Evolutionary conservation across 2,113 vertebrate species (phyloP).

Genomic region (Hiodon alosoides): DNA sequence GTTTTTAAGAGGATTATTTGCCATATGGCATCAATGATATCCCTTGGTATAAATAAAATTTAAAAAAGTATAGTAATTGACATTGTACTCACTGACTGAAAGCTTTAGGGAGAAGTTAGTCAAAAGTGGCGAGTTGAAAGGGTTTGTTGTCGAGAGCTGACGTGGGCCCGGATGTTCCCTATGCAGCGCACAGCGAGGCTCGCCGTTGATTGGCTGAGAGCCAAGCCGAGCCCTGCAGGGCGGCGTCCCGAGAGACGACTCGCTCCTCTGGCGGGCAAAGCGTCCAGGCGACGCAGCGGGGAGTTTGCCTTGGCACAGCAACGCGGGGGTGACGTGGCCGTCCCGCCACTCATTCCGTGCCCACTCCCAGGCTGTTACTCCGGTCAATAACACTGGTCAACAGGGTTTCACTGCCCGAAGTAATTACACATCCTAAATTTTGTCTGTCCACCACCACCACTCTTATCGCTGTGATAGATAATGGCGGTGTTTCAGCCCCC

Average conservation of each 20-base stretch:
- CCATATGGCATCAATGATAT: slow-evolving; percentile 3
- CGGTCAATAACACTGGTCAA: no score
- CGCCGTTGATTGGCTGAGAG: neutral
- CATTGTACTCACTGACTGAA: neutral
- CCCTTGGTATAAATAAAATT: neutral
- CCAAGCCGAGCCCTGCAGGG: neutral
- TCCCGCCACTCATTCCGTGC: neutral
- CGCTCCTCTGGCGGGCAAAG: neutral
- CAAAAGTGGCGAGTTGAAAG: neutral
- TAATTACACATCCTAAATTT: no score
- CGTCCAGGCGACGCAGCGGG: neutral
- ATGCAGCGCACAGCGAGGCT: neutral
- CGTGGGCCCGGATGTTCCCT: neutral
- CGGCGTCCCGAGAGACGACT: neutral
- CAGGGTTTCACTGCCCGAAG: no score
- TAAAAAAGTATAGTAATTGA: neutral
- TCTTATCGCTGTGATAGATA: no score
- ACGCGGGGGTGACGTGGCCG: no score
- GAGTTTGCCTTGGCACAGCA: no score
- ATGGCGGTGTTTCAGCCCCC: no score
- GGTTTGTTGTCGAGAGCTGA: neutral
- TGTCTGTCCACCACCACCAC: no score
- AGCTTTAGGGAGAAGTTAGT: neutral
- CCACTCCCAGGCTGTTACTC: neutral
- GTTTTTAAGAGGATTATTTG: neutral